Evolutionary conservation across 2,797 vertebrate species (phyloP), one percentile per base, ranked within the genome.

Genomic region (Bothrops alternatus): DNA sequence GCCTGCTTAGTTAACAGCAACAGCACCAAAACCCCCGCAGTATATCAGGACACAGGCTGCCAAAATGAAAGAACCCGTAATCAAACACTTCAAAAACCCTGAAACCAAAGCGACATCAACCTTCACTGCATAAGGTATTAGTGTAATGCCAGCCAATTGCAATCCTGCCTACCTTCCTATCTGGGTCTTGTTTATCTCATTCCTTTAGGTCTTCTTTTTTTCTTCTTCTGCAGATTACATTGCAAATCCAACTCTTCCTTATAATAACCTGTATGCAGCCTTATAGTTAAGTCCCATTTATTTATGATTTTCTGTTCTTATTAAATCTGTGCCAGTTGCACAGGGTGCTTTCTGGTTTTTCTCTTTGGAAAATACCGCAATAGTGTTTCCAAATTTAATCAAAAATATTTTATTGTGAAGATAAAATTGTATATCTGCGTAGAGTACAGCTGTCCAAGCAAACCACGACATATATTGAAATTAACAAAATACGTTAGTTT

Each of bases 1-100:
- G 95, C 96, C 97, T 97, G 96, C 97, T 97, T 97, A 97, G 93
- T 97, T 97, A 97, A 97, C 96, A 97, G 97, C 97, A 98, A 97
- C 93, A 94, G 95, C 96, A 95, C 73, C 73, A 82, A 82, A 82
- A 12, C 73, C 73, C 73, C 37, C 8, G 0, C 95, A 97, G 97
- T 98, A 97, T 97, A 98, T 97, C 87, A 91, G 96, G 96, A 97
- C 97, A 98, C 96, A 97, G 97, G 97, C 97, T 96, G 92, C 95
- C 95, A 97, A 96, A 96, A 97, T 97, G 97, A 97, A 97, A 96
- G 94, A 97, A 95, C 93, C 94, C 93, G 95, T 97, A 96, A 97
- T 95, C 94, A 96, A 97, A 95, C 95, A 96, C 96, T 94, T 96
- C 92, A 96, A 97, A 95, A 96, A 96, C 95, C 96, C 95, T 95